These are phyloP conservation scores for Carassius gibelio DNA, from an alignment of 2,113 vertebrate genomes.

Conservation along the genomic window DNA sequence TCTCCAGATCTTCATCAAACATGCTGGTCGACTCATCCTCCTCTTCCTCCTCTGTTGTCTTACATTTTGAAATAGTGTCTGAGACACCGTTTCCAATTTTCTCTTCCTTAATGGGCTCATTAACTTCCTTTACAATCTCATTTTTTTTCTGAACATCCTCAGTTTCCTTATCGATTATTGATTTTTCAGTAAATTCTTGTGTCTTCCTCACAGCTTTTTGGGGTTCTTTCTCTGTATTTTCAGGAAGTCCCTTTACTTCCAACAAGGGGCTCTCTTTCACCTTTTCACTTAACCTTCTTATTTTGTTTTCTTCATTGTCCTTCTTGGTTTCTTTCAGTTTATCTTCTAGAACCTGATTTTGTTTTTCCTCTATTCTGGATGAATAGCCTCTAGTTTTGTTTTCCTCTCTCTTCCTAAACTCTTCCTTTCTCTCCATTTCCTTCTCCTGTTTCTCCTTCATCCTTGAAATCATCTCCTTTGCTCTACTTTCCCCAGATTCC, in stretches of 20 bases:
- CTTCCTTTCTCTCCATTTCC: conserved; percentile 70
- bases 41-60: conserved; percentile 70
- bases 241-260: conserved; percentile 56
- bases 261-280: conserved; percentile 51
- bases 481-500: conserved; percentile 70
- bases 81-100: conserved; percentile 64
- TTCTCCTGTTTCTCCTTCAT: conserved; percentile 73
- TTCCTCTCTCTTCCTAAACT: conserved; percentile 59
- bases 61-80: conserved; percentile 63
- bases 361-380: conserved; percentile 73
- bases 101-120: background rate
- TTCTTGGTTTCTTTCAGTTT: conserved; percentile 58
- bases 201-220: conserved; percentile 44
- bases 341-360: conserved; percentile 57
- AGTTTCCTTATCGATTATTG: conserved; percentile 43
- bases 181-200: conserved; percentile 25
- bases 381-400: conserved; percentile 64
- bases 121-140: conserved; percentile 49
- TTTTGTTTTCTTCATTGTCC: conserved; percentile 27
- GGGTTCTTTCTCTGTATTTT: conserved; percentile 51
- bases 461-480: conserved; percentile 77
- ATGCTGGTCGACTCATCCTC: conserved; percentile 84
- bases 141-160: conserved; percentile 61
- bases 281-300: conserved; percentile 22
- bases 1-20: conserved; percentile 90